Conservation (phyloP, 1,140 invertebrate genomes). For the Argopecten irradians region DNA sequence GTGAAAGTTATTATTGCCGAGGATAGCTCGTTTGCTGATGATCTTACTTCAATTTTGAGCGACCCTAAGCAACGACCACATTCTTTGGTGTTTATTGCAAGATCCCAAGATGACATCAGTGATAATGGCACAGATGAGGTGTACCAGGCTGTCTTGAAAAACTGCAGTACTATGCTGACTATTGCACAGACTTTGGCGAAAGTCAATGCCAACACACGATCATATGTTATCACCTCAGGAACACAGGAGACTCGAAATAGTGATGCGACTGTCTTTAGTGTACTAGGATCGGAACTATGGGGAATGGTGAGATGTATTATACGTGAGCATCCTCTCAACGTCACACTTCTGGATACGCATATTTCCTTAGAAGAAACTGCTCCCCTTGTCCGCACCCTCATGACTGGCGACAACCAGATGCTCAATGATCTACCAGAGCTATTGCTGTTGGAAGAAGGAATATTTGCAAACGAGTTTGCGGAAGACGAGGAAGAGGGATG, state of each 20-base stretch:
- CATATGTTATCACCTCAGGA: background rate
- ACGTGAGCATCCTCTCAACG: background rate
- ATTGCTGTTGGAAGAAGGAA: background rate
- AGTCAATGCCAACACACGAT: background rate
- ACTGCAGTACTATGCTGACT: background rate
- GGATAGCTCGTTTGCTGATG: background rate
- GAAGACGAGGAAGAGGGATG: background rate
- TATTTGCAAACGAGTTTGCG: background rate
- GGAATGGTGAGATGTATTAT: conserved; percentile 34
- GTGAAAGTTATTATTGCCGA: background rate
- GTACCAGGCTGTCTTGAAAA: background rate
- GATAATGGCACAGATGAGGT: background rate
- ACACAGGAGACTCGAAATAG: background rate
- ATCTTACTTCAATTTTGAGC: background rate
- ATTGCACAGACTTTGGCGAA: background rate
- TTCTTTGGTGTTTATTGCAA: background rate
- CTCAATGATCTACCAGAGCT: background rate
- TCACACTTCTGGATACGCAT: background rate
- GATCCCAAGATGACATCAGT: background rate
- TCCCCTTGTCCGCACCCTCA: background rate
- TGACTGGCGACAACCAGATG: background rate
- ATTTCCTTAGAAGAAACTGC: background rate
- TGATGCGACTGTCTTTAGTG: background rate
- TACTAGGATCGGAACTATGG: conserved; percentile 43
- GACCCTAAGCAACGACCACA: background rate